Evolutionary conservation across 1,140 invertebrate genomes (phyloP), one percentile per base, ranked within the genome.

Genomic region (Heliconius eleuchia): DNA sequence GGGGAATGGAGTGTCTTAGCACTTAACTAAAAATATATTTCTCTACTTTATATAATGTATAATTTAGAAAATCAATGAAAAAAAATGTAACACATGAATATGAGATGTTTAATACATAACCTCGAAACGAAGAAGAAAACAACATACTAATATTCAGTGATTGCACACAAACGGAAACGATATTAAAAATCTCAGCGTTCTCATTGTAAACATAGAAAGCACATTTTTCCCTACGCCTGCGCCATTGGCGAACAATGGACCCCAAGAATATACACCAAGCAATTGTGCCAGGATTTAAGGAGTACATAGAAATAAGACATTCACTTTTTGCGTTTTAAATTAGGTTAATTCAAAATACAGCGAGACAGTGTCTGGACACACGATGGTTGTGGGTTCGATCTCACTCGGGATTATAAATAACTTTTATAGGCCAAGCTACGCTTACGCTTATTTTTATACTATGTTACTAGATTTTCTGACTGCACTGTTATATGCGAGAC

Each of bases 241-340:
- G 79, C 74, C 78, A 78, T 74, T 74, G 60, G 76, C 39, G 79
- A 79, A 71, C 80, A 83, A 86, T 80, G 83, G 80, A 72, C 71
- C 79, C 77, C 79, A 84, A 86, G 86, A 86, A 85, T 87, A 82
- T 86, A 84, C 84, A 81, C 84, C 84, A 74, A 76, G 55, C 85
- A 81, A 87, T 87, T 86, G 86, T 87, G 83, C 74, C 77, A 74
- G 70, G 79, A 83, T 39, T 27, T 66, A 66, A 66, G 60, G 60
- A 66, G 11, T 30, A 16, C 1, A 66, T 66, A n/a, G 23, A 66
- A 27, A 30, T 66, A 66, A 23, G 13, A 9, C 60, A 66, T 66
- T 8, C n/a, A 30, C n/a, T 66, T 30, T 30, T 66, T 66, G 60
- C 13, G 2, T 11, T 66, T 27, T 27, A 66, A 66, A 66, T 66